A percentile compares a stretch with the other conserved stretches of the same genome.
Conservation (phyloP, 92 coral and sea anemone genomes). For the Nematostella vectensis region DNA sequence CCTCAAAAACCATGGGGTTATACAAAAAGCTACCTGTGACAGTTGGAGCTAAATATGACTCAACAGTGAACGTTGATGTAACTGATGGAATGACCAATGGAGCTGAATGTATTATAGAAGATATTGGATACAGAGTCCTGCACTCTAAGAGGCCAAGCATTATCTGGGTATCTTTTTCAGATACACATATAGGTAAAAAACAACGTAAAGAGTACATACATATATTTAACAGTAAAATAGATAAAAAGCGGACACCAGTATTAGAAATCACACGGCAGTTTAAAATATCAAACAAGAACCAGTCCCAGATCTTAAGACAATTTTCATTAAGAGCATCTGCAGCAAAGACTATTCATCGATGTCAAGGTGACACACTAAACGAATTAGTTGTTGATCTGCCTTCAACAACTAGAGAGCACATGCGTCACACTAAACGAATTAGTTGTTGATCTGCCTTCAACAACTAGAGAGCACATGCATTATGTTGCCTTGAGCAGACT, state of each 20-base stretch:
- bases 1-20: constrained; percentile 58
- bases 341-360: constrained; percentile 69
- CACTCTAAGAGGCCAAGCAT: constrained; percentile 50
- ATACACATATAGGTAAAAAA: constrained; percentile 19
- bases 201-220: constrained; percentile 33
- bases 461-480: constrained; percentile 45
- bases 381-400: constrained; percentile 68
- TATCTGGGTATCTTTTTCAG: constrained; percentile 55
- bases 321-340: constrained; percentile 61
- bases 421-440: constrained; percentile 51
- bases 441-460: constrained; percentile 53
- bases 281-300: constrained; percentile 22
- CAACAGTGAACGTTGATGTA: constrained; percentile 46
- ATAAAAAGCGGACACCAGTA: constrained; percentile 48
- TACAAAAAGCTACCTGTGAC: constrained; percentile 20
- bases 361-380: constrained; percentile 55
- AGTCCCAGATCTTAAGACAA: constrained; percentile 42
- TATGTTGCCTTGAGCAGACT: constrained; percentile 60
- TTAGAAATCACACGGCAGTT: constrained; percentile 56
- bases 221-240: constrained; percentile 21
- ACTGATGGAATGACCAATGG: constrained; percentile 68
- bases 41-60: constrained; percentile 49
- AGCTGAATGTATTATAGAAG: constrained; percentile 45
- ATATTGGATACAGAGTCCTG: constrained; percentile 49
- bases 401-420: constrained; percentile 25